Evolutionary conservation across 2,797 vertebrate species (phyloP), one percentile per base, ranked within the genome.

Genomic region (Lepus townsendii): DNA sequence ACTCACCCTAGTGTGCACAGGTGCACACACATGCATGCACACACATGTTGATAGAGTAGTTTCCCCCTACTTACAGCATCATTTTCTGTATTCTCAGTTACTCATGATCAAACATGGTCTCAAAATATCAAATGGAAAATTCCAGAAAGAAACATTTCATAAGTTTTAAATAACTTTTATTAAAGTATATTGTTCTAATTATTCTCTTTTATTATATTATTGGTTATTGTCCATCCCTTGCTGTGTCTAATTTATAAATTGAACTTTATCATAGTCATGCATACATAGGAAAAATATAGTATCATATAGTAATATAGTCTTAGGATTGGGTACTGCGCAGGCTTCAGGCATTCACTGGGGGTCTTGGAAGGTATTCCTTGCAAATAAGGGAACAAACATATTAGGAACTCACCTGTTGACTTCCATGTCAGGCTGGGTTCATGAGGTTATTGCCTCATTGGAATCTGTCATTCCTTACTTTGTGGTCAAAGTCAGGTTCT

Each of bases 141-240:
- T 66, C 42, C 65, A 78, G 26, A 88, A 88, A 54, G 65, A 91
- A 91, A 57, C 30, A 85, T 85, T 27, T 78, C 35, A 32, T 47
- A 77, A 10, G 2, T 32, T 50, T 92, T 20, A 77, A 77, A 27
- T 77, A 71, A 77, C 11, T 30, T 73, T 66, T 57, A 42, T 57
- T 24, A 11, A 47, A 13, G 54, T 27, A 68, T 42, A 27, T n/a
- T 83, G 65, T 38, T 68, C 42, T 65, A 77, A 20, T 54, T 84
- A 32, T 30, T 30, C 1, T 62, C 2, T 57, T 69, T 75, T 17
- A 87, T 35, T 68, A 38, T 17, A 87, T 35, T 68, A 38, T 30
- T 69, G 47, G 50, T 35, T 32, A 27, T 69, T 77, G 12, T 54
- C 78, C 7, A 47, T 62, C 30, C 38, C 35, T 66, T 76, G 30